phyloP scores from a whole-genome alignment of 2,888 invertebrate species.

The Belgica antarctica region DNA sequence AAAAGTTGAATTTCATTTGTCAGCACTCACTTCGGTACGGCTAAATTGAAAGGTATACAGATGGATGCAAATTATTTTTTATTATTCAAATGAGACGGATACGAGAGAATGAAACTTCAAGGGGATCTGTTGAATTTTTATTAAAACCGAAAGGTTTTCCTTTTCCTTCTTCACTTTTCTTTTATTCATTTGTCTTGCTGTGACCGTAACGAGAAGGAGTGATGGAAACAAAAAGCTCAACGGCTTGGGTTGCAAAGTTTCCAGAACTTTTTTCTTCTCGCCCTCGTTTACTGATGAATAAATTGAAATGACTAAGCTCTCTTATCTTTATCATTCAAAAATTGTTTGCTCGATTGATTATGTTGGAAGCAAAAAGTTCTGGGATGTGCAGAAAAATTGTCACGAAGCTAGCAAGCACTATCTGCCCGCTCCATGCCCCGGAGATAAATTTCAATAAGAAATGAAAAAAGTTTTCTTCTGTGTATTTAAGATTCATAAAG shows the following conservation, averaged over 20 bases:
- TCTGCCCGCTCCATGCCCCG: background rate
- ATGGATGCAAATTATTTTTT: conserved; percentile 27
- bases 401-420: background rate
- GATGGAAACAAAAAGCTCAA: background rate
- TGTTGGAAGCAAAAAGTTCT: too few relatives aligned
- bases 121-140: conserved; percentile 13
- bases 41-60: background rate
- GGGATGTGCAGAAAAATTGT: too few relatives aligned
- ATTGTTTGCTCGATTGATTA: conserved; percentile 15
- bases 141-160: conserved; percentile 13
- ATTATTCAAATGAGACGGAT: background rate
- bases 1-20: conserved; percentile 7
- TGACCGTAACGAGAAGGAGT: background rate
- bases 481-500: too few relatives aligned
- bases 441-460: too few relatives aligned
- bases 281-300: conserved; percentile 1
- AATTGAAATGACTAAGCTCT: conserved; percentile 8
- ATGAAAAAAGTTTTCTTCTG: too few relatives aligned
- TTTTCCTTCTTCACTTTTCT: background rate
- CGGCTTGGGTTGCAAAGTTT: background rate
- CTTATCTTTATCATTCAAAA: conserved; percentile 21
- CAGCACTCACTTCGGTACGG: background rate
- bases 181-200: background rate
- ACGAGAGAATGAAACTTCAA: too few relatives aligned
- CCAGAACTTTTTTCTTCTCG: background rate